Base-by-base conservation (phyloP, 2,888 invertebrate genomes). In the Sericinus montela region DNA sequence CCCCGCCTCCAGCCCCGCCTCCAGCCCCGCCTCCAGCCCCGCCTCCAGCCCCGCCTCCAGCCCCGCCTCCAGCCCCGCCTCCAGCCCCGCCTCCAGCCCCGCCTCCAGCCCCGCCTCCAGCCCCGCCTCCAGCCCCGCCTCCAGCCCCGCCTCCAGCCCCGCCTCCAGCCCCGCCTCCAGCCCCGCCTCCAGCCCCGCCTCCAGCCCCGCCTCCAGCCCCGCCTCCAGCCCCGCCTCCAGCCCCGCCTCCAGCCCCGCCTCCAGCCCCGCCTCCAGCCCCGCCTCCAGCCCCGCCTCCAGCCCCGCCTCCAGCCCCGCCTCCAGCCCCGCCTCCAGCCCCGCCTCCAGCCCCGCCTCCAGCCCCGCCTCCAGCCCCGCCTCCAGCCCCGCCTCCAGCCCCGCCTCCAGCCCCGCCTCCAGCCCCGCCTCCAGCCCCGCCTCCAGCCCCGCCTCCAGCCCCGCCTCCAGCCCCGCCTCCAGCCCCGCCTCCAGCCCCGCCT, bases 171-270 rank as follows among this genome's bases (percentile, higher is more conserved):
- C 75, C n/a, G 89, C 75, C 30, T 90, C 76, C 6, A 70, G 57
- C 9, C 43, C 51, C 15, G 46, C 42, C 45, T 2, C 3, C 19
- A n/a, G n/a, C 45, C 5, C 36, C 25, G 34, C 90, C 75, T 51
- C 90, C 89, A n/a, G 91, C 9, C 94, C 80, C 48, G 82, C 75
- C 8, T n/a, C n/a, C n/a, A n/a, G n/a, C n/a, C 45, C n/a, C n/a
- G n/a, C n/a, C n/a, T n/a, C n/a, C n/a, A n/a, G n/a, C n/a, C n/a
- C n/a, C n/a, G n/a, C n/a, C n/a, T n/a, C n/a, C n/a, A n/a, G n/a
- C n/a, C n/a, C n/a, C n/a, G n/a, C n/a, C 51, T 39, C 54, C 5
- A 70, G 57, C n/a, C 41, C 51, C 23, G 44, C 43, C 45, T 44
- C 6, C 40, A 16, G 34, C 90, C 75, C 52, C 90, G 89, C n/a